These are phyloP conservation scores for Lasiurus borealis DNA, from an alignment of 2,113 vertebrate species.

Conservation along the genomic window DNA sequence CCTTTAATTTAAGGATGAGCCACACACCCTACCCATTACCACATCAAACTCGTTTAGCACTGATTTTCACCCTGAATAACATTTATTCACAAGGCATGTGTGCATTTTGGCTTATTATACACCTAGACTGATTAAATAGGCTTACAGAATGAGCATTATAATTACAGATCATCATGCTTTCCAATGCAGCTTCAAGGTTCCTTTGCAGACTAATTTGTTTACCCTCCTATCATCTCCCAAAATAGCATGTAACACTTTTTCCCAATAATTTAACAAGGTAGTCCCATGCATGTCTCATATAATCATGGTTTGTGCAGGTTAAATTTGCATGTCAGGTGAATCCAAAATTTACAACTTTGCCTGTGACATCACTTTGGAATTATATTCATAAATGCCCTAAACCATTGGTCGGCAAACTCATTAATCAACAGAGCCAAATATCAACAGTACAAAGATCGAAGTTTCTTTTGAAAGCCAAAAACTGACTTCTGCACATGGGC, in stretches of 20 bases:
- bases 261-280: background rate
- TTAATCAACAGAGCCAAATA: no score
- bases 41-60: background rate
- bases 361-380: background rate
- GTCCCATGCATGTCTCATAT: background rate
- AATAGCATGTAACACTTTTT: background rate
- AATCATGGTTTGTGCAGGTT: background rate
- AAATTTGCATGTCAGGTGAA: background rate
- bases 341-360: background rate
- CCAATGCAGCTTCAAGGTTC: background rate
- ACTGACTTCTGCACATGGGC: no score
- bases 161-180: background rate
- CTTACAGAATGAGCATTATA: slow-evolving; percentile 22
- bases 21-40: background rate
- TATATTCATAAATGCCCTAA: background rate
- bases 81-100: background rate
- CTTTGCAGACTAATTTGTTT: slow-evolving; percentile 53
- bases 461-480: no score
- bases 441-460: no score
- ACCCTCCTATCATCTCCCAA: background rate
- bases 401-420: background rate
- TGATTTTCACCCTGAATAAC: slow-evolving; percentile 32
- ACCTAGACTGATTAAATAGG: slow-evolving; percentile 40
- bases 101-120: background rate
- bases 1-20: slow-evolving; percentile 9